These are phyloP conservation scores for Nomada ruficornis DNA, from an alignment of 2,888 invertebrate genomes.

Conservation along the genomic window DNA sequence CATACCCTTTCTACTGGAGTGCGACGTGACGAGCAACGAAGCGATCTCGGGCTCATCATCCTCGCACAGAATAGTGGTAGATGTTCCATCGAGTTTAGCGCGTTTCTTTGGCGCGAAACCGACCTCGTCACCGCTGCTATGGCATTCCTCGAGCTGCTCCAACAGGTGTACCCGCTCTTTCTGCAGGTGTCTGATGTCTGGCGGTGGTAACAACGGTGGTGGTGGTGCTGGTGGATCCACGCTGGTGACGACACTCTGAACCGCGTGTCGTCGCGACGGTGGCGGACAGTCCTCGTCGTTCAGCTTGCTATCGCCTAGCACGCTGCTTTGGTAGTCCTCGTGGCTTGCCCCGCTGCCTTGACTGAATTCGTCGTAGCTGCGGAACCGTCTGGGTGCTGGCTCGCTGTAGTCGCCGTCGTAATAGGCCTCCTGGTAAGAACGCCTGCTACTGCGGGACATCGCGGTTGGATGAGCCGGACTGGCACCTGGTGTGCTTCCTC, in stretches of 20 bases:
- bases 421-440: conserved; percentile 82
- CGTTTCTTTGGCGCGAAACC: conserved; percentile 88
- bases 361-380: conserved; percentile 90
- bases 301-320: conserved; percentile 77
- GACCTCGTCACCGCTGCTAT: conserved; percentile 89
- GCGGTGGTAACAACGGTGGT: conserved; percentile 84
- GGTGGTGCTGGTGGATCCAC: conserved; percentile 83
- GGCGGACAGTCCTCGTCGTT: conserved; percentile 85
- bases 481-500: conserved; percentile 83
- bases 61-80: conserved; percentile 78
- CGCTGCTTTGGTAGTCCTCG: conserved; percentile 86
- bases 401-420: conserved; percentile 82
- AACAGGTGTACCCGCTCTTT: conserved; percentile 89
- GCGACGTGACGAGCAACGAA: conserved; percentile 82
- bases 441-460: conserved; percentile 84
- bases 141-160: conserved; percentile 90
- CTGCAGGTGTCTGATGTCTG: conserved; percentile 89
- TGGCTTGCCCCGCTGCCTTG: conserved; percentile 89
- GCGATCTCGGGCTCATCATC: conserved; percentile 83
- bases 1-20: conserved; percentile 81
- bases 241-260: conserved; percentile 86
- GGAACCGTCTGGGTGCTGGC: conserved; percentile 85
- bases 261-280: conserved; percentile 84
- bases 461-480: conserved; percentile 86
- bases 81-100: conserved; percentile 86